Evolutionary conservation across 1,140 invertebrate genomes (phyloP), one percentile per base, ranked within the genome.

Genomic region (Drosophila santomea): DNA sequence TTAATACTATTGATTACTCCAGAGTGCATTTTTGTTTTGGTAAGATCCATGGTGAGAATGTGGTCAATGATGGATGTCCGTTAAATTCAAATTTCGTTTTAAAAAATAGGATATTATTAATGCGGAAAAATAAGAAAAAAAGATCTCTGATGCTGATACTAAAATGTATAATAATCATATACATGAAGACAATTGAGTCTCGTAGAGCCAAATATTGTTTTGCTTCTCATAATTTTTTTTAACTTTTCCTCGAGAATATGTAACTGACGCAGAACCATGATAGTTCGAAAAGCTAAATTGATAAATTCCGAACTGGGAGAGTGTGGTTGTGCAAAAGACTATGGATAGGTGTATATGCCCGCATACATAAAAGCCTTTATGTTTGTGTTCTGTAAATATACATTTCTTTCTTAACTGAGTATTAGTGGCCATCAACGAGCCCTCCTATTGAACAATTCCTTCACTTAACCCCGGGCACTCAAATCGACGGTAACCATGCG

Each of bases 191-290:
- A 8, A 32, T 8, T 8, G 32, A 32, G 32, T 7, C 8, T 3
- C 32, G 32, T 7, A 10, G 7, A 32, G 7, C 32, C 8, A 32
- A 32, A 32, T 32, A 32, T 32, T 8, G 8, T 10, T 32, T 3
- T 8, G 32, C 0, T 10, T 32, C 8, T 8, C 2, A 3, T n/a
- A 17, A 0, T n/a, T 15, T 15, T 6, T 10, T 12, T 43, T 17
- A 57, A 57, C 41, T 41, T 28, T 44, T 7, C 14, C 23, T 2
- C 2, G 4, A 12, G 10, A 28, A 69, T 56, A 68, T 57, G 43
- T 69, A 71, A 69, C 10, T 41, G 50, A 48, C 67, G 67, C 67
- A 71, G 51, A 71, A 71, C 64, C 67, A 71, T 71, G 51, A 71
- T 55, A 17, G 36, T 32, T 57, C 15, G 25, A 14, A 71, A 57